Evolutionary conservation across 2,797 vertebrate genomes (phyloP).

Genomic region (Premnoplex brunnescens): DNA sequence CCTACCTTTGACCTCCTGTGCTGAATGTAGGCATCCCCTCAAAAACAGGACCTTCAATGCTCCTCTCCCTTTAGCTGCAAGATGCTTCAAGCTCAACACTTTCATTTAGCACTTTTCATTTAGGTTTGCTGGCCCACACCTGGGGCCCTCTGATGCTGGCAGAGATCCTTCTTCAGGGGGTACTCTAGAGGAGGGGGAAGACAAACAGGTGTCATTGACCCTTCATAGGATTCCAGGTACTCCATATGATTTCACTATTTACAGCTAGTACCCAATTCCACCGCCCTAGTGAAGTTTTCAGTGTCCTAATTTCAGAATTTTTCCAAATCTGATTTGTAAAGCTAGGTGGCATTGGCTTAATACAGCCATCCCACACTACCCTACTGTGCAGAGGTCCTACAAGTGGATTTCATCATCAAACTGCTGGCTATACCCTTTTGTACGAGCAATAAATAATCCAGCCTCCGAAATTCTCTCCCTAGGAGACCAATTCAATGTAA

Average conservation of each 20-base stretch:
- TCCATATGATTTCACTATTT: background rate
- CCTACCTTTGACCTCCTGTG: background rate
- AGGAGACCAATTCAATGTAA: background rate
- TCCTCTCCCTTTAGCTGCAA: background rate
- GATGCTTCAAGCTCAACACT: background rate
- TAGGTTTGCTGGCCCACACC: too few species aligned
- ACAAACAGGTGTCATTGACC: background rate
- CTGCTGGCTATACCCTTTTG: background rate
- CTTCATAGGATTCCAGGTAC: background rate
- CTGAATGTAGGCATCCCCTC: fast-evolving
- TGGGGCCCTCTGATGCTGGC: too few species aligned
- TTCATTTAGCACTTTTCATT: too few species aligned
- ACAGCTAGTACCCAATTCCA: background rate
- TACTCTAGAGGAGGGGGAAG: background rate
- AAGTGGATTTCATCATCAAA: background rate
- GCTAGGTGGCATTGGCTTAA: background rate
- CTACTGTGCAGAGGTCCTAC: background rate
- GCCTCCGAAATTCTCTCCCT: background rate
- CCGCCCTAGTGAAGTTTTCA: background rate
- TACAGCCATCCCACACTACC: background rate
- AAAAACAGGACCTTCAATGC: background rate
- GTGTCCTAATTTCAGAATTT: background rate
- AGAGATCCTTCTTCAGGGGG: background rate
- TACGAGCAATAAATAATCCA: background rate
- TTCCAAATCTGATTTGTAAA: background rate